A percentile compares a stretch with the other conserved stretches of the same genome.
Conservation (phyloP, 30 jellyfish, hydroid and myxozoan species). For the Aurelia aurita complex sp. Pacific region DNA sequence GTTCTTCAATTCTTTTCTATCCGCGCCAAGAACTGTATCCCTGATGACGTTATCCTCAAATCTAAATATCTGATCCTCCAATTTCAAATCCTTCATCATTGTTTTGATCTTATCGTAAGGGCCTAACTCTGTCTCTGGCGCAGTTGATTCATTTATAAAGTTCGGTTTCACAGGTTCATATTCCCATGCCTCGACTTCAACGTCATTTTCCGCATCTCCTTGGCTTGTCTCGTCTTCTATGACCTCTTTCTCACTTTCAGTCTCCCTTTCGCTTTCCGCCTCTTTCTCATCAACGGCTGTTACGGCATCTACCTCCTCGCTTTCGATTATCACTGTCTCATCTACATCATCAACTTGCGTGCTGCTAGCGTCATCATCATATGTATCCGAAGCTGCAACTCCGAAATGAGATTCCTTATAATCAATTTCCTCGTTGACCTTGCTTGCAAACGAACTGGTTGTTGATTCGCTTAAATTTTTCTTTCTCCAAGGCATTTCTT, state of each 20-base stretch:
- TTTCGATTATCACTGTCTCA: conserved; percentile 14
- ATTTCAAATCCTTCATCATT: conserved; percentile 29
- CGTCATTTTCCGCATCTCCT: neutral
- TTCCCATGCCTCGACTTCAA: neutral
- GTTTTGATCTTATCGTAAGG: conserved; percentile 6
- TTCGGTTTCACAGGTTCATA: neutral
- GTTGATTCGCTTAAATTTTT: neutral
- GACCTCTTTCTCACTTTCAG: neutral
- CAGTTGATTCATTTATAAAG: neutral
- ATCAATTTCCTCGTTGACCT: neutral
- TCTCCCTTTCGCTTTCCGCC: neutral
- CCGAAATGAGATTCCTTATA: neutral
- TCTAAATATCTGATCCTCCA: conserved; percentile 41
- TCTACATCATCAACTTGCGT: neutral
- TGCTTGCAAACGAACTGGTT: neutral
- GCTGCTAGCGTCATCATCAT: neutral
- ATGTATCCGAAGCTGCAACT: neutral
- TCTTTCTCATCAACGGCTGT: too few species aligned
- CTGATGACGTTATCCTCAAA: conserved; percentile 48
- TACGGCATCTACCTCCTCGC: conserved; percentile 1
- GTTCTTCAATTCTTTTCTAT: conserved; percentile 6
- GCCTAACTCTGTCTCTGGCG: conserved; percentile 1
- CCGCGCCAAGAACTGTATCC: conserved; percentile 47
- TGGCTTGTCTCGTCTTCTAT: neutral
- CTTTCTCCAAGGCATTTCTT: neutral